phyloP scores from a whole-genome alignment of 2,797 vertebrate genomes.

The Pseudotriccus pelzelni region DNA sequence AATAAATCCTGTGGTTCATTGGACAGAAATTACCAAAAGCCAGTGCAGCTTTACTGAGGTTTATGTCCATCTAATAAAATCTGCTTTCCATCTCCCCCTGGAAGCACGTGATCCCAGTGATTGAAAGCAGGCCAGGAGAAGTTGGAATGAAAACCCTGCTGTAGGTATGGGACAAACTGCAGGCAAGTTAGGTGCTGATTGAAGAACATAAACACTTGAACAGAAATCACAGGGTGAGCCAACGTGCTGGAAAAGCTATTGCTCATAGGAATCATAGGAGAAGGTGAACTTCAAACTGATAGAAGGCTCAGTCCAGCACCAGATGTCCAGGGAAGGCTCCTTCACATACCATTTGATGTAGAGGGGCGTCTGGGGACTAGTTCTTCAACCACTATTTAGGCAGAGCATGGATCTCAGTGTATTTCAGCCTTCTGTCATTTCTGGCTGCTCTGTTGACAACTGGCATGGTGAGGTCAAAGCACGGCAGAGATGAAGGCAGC shows the following conservation, averaged over 20 bases:
- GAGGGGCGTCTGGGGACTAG: neutral
- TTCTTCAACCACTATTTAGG: neutral
- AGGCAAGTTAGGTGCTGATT: constrained; percentile 45
- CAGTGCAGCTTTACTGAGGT: neutral
- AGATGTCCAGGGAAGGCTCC: neutral
- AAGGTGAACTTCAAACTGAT: neutral
- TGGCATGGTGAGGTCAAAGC: neutral
- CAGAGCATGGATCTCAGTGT: neutral
- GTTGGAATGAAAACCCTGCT: neutral
- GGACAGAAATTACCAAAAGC: neutral
- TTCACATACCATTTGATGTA: rapidly evolving
- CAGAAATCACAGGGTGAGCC: neutral
- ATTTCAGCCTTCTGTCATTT: neutral
- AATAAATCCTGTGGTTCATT: neutral
- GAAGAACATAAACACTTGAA: constrained; percentile 50
- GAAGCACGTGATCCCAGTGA: neutral
- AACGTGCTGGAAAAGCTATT: neutral
- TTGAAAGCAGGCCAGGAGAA: constrained; percentile 48
- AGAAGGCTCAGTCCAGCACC: neutral
- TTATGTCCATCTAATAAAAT: constrained; percentile 19
- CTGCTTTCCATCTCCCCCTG: constrained; percentile 29
- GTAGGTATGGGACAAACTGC: neutral
- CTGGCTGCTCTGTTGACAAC: neutral
- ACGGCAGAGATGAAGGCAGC: rapidly evolving
- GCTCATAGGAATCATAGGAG: neutral